These are phyloP conservation scores for Stenolophus ochropezus DNA, from an alignment of 2,888 invertebrate genomes.

Conservation along the genomic window DNA sequence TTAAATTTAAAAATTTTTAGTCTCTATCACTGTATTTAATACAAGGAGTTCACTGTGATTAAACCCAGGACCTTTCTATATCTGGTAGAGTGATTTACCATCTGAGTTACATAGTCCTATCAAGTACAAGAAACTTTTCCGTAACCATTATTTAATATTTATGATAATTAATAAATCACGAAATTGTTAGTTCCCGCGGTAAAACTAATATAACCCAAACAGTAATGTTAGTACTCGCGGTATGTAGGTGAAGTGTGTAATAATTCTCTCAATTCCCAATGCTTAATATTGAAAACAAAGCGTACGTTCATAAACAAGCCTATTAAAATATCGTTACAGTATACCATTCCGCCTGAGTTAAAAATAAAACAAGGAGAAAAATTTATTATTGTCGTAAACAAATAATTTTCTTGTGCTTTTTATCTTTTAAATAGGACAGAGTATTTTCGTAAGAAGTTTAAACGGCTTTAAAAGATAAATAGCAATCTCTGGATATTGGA, in stretches of 20 bases:
- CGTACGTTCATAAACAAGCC: neutral
- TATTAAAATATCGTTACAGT: slow-evolving; percentile 8
- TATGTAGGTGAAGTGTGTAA: neutral
- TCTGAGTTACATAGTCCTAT: too few relatives aligned
- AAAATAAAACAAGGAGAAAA: neutral
- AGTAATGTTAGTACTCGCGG: too few relatives aligned
- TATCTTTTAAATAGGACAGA: neutral
- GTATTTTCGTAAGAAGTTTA: neutral
- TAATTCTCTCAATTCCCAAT: neutral
- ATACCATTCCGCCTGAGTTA: neutral
- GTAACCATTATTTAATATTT: too few relatives aligned
- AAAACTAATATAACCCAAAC: too few relatives aligned
- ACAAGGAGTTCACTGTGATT: too few relatives aligned
- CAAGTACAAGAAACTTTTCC: too few relatives aligned
- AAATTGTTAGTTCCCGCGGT: too few relatives aligned
- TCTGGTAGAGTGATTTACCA: too few relatives aligned
- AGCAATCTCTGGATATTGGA: neutral
- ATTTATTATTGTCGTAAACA: slow-evolving; percentile 9
- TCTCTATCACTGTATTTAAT: too few relatives aligned
- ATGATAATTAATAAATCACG: too few relatives aligned
- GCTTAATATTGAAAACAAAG: slow-evolving; percentile 2
- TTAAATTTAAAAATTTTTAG: too few relatives aligned
- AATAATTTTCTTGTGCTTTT: slow-evolving; percentile 3
- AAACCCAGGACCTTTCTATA: too few relatives aligned
- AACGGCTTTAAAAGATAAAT: neutral